These are phyloP conservation scores for Rhabditoides inermis DNA, from an alignment of 2,888 invertebrate genomes.

Conservation along the genomic window DNA sequence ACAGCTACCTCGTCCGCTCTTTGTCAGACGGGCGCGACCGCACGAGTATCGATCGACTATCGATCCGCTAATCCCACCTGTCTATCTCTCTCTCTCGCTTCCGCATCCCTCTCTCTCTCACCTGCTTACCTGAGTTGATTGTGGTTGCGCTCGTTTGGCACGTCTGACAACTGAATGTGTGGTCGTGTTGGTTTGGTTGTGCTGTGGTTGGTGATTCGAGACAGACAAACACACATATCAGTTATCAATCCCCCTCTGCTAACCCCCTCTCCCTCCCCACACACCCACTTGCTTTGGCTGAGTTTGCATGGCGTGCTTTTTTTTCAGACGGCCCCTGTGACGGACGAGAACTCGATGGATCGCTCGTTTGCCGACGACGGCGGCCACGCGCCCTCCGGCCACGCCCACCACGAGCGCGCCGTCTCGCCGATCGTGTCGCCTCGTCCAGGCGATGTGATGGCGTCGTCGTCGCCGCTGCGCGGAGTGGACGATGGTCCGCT, in stretches of 20 bases:
- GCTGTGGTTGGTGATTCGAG: too few relatives aligned
- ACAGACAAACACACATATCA: too few relatives aligned
- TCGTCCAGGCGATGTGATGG: background rate
- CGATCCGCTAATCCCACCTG: background rate
- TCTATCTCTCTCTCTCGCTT: background rate
- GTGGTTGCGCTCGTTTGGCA: too few relatives aligned
- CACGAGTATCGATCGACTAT: too few relatives aligned
- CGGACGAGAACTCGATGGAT: background rate
- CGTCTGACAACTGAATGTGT: background rate
- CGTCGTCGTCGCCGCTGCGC: background rate
- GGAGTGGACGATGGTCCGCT: constrained; percentile 11
- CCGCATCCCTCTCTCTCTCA: background rate
- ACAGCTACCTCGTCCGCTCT: background rate
- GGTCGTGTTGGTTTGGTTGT: too few relatives aligned
- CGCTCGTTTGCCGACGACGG: background rate
- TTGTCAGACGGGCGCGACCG: background rate
- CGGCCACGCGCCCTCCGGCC: background rate
- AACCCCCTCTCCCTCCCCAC: constrained; percentile 9
- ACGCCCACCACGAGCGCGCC: background rate
- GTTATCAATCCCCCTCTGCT: constrained; percentile 5
- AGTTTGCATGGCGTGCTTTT: too few relatives aligned
- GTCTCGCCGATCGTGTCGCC: background rate
- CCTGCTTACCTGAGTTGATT: too few relatives aligned
- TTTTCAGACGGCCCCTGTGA: background rate
- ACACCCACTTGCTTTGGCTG: background rate